Base-by-base conservation (phyloP, 2,113 vertebrate species). In the Scomber scombrus region DNA sequence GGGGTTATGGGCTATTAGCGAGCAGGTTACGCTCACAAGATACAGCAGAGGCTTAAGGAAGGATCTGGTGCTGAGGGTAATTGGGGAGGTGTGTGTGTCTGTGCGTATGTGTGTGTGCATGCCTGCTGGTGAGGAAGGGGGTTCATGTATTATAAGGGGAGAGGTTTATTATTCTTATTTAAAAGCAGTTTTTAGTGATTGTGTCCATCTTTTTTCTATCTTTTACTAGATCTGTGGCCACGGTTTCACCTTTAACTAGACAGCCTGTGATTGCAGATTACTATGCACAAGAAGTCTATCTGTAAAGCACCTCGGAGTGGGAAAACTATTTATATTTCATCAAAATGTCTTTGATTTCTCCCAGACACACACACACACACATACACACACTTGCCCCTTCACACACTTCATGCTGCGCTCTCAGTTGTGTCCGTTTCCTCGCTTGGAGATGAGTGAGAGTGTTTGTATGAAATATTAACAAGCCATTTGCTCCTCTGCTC, bases 401-500 rank as follows among this genome's bases (percentile, higher is more conserved):
- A 64, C 69, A 66, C 75, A 77, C 78, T 69, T 71, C 81, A 68
- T 45, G 34, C 78, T 68, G 74, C 14, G 21, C 84, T 78, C 81
- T 86, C 86, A 78, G 75, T 78, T 79, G 81, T 75, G 85, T 89
- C 84, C 82, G 61, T 85, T 89, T 89, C 85, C 85, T 84, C 80
- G 10, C 75, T 85, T 46, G 3, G 88, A 94, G 93, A 91, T 88
- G 88, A 93, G 91, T 85, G 88, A 86, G 90, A 88, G 84, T 87
- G 90, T 92, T 90, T 91, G 78, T 93, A 93, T 94, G 86, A 94
- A 94, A 94, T 93, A 94, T 93, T 94, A 93, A 94, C 92, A 90
- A 87, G 91, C 92, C 93, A 91, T 92, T 93, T 94, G 92, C 91
- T 93, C 90, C 91, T 85, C 92, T 93, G 92, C 92, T 90, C 87